A percentile compares a stretch with the other conserved stretches of the same genome.
Conservation (phyloP, 1,140 invertebrate genomes). For the Sweltsa coloradensis region DNA sequence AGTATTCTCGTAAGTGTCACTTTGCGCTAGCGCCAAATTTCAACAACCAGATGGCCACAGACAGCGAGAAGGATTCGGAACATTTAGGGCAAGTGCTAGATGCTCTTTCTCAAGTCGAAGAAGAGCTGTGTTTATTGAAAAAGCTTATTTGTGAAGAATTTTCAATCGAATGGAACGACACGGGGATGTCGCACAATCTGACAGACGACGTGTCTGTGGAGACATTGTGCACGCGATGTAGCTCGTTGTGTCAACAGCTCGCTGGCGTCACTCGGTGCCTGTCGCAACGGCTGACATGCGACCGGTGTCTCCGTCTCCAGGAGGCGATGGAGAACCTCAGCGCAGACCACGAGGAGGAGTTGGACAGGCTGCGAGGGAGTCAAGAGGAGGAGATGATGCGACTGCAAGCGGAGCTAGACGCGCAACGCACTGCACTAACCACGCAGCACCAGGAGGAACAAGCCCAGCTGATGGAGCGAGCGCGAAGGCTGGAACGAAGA, state of each 20-base stretch:
- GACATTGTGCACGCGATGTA: slow-evolving; percentile 26
- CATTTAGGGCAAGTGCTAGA: neutral
- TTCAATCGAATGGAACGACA: too few species aligned
- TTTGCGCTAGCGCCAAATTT: neutral
- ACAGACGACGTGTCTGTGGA: slow-evolving; percentile 18
- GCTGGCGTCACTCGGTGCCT: slow-evolving; percentile 1
- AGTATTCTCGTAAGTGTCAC: too few species aligned
- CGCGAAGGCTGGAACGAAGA: slow-evolving; percentile 50
- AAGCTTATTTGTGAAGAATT: slow-evolving; percentile 19
- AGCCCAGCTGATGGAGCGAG: slow-evolving; percentile 37
- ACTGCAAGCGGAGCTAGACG: slow-evolving; percentile 13
- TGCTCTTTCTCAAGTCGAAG: slow-evolving; percentile 21
- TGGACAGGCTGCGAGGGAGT: slow-evolving; percentile 9
- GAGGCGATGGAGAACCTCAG: slow-evolving; percentile 29
- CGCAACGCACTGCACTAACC: slow-evolving; percentile 21
- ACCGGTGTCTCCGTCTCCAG: slow-evolving; percentile 44
- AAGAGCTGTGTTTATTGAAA: slow-evolving; percentile 23
- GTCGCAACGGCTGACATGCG: slow-evolving; percentile 29
- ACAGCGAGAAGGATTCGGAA: slow-evolving; percentile 1
- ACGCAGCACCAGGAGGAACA: slow-evolving; percentile 32
- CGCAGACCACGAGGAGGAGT: slow-evolving; percentile 13
- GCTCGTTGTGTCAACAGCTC: slow-evolving; percentile 33
- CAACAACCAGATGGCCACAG: slow-evolving; percentile 11
- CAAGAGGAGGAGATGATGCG: slow-evolving; percentile 15
- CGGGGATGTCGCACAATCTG: slow-evolving; percentile 6